These are phyloP conservation scores for Saccostrea echinata DNA, from an alignment of 1,140 invertebrate species.

Conservation along the genomic window DNA sequence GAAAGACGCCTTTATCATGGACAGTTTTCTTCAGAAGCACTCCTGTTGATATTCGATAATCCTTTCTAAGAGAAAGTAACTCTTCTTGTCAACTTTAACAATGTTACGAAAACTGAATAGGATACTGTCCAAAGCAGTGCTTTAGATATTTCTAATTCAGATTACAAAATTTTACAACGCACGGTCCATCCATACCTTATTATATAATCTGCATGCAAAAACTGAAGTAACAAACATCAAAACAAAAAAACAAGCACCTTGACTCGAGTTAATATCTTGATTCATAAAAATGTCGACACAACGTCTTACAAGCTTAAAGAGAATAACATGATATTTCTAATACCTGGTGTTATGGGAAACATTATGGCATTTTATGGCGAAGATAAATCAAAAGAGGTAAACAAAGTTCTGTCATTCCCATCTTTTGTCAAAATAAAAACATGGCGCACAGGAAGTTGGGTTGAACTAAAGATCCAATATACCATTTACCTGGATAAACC, in stretches of 20 bases:
- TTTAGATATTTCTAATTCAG: no score
- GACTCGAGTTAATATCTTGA: not conserved
- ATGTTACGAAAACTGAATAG: no score
- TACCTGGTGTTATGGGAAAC: conserved; percentile 29
- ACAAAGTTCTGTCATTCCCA: conserved; percentile 32
- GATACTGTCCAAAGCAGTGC: no score
- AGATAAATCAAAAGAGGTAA: conserved; percentile 25
- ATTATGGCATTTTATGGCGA: conserved; percentile 26
- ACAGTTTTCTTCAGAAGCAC: no score
- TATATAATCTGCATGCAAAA: not conserved
- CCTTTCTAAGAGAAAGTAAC: no score
- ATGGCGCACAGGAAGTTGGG: not conserved
- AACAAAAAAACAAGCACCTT: not conserved
- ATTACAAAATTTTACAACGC: not conserved
- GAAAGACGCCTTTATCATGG: no score
- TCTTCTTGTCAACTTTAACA: no score
- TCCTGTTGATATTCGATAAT: no score
- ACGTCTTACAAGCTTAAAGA: not conserved
- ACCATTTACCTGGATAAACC: not conserved
- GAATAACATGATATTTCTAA: not conserved
- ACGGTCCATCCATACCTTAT: not conserved
- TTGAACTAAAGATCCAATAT: not conserved
- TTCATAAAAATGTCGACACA: conserved; percentile 2
- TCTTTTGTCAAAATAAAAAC: conserved; percentile 34
- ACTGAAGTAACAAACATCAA: not conserved